Percentiles rank a stretch among this genome's conserved stretches.
Conservation (phyloP, 2,888 invertebrate genomes). For the Standfussiana lucernea region DNA sequence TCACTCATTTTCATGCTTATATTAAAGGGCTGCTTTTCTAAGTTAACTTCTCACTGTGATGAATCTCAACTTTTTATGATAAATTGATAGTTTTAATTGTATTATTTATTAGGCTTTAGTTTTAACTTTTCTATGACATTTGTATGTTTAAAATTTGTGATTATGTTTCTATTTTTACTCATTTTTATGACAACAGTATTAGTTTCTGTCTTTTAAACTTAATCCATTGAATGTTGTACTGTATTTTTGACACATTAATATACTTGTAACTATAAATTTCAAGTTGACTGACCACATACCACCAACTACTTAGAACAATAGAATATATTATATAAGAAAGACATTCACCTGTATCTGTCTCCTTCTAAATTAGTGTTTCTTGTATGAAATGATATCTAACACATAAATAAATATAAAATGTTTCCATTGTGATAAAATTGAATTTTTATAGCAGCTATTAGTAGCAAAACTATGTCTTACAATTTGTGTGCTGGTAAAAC, state of each 20-base stretch:
- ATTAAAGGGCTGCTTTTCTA: constrained; percentile 47
- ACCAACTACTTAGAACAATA: background rate
- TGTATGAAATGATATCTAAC: constrained; percentile 30
- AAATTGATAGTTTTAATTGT: constrained; percentile 67
- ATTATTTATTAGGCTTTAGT: constrained; percentile 66
- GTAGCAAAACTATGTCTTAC: constrained; percentile 28
- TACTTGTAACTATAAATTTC: constrained; percentile 17
- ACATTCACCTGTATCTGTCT: background rate
- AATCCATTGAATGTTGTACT: constrained; percentile 4
- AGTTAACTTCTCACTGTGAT: constrained; percentile 73
- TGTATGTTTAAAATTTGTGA: constrained; percentile 57
- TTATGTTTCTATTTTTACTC: constrained; percentile 47
- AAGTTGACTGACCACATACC: constrained; percentile 13
- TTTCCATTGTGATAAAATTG: constrained; percentile 35
- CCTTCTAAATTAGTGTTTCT: background rate
- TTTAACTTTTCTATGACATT: constrained; percentile 62
- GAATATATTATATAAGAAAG: constrained; percentile 3
- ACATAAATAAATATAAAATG: constrained; percentile 4
- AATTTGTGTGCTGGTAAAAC: constrained; percentile 1
- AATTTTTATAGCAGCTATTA: constrained; percentile 36
- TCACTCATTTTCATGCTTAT: constrained; percentile 42
- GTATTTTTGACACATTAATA: constrained; percentile 41
- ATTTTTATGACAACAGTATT: constrained; percentile 55
- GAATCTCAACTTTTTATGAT: constrained; percentile 72
- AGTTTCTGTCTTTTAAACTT: constrained; percentile 32